These are phyloP conservation scores for Agrochola macilenta DNA, from an alignment of 2,888 invertebrate genomes.

Conservation along the genomic window DNA sequence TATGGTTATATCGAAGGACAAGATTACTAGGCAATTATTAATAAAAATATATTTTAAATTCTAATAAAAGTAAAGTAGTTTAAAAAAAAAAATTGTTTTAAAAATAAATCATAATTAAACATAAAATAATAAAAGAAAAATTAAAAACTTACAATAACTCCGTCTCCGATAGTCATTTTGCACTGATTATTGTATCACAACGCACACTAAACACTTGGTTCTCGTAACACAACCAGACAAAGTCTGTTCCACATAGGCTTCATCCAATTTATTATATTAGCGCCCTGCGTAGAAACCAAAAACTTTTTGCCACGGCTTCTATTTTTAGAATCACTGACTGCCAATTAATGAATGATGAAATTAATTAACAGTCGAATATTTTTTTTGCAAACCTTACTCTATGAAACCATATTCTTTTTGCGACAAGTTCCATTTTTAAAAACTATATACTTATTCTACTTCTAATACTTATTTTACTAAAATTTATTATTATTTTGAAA, in stretches of 20 bases:
- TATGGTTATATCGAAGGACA: not conserved
- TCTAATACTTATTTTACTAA: too few species aligned
- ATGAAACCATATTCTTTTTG: not conserved
- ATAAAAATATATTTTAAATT: not conserved
- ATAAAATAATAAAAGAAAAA: not conserved
- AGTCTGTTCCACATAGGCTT: conserved; percentile 28
- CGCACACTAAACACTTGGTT: conserved; percentile 45
- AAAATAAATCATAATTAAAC: not conserved
- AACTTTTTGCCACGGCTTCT: conserved; percentile 1
- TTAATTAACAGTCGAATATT: not conserved
- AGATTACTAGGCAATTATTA: not conserved
- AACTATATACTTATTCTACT: too few species aligned
- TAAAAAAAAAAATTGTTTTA: too few species aligned
- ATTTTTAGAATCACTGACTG: conserved; percentile 16
- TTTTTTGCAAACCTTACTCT: not conserved
- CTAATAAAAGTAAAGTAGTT: too few species aligned
- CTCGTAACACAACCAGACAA: conserved; percentile 25
- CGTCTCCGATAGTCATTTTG: conserved; percentile 59
- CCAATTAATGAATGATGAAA: too few species aligned
- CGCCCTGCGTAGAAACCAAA: conserved; percentile 11
- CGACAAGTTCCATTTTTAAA: not conserved
- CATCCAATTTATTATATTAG: conserved; percentile 48
- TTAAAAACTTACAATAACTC: conserved; percentile 25
- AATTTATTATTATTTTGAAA: not conserved
- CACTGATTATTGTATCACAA: conserved; percentile 25